Evolutionary conservation across 2,113 vertebrate genomes (phyloP).

Genomic region (Cairina moschata): DNA sequence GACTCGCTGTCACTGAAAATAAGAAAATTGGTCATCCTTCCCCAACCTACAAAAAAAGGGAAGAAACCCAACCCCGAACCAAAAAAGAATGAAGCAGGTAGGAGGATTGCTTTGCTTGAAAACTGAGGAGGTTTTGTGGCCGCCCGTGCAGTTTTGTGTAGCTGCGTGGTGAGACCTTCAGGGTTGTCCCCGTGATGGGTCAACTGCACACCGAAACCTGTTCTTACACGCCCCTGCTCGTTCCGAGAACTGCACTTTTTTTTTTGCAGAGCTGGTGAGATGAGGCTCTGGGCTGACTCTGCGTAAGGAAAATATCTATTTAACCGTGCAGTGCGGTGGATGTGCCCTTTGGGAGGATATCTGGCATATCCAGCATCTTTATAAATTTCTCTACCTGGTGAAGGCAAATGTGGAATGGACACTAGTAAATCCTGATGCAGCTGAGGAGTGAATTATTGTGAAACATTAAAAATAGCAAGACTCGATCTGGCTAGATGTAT

Average conservation of each 20-base stretch:
- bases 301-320: too few relatives aligned
- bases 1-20: not conserved
- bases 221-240: not conserved
- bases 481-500: not conserved
- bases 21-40: not conserved
- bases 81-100: not conserved
- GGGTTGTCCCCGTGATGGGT: not conserved
- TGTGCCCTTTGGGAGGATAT: not conserved
- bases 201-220: not conserved
- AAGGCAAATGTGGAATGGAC: not conserved
- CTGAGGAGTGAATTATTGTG: not conserved
- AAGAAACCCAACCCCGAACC: fast-evolving
- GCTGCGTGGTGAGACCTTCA: not conserved
- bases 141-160: not conserved
- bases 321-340: not conserved
- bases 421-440: fast-evolving
- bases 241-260: not conserved
- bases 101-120: not conserved
- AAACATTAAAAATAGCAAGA: not conserved
- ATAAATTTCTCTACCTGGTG: not conserved
- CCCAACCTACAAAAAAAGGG: not conserved
- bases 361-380: not conserved
- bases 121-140: not conserved
- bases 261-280: not conserved
- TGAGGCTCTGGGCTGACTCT: not conserved